Base-by-base conservation (phyloP, 2,113 vertebrate species). In the Ptilonorhynchus violaceus region DNA sequence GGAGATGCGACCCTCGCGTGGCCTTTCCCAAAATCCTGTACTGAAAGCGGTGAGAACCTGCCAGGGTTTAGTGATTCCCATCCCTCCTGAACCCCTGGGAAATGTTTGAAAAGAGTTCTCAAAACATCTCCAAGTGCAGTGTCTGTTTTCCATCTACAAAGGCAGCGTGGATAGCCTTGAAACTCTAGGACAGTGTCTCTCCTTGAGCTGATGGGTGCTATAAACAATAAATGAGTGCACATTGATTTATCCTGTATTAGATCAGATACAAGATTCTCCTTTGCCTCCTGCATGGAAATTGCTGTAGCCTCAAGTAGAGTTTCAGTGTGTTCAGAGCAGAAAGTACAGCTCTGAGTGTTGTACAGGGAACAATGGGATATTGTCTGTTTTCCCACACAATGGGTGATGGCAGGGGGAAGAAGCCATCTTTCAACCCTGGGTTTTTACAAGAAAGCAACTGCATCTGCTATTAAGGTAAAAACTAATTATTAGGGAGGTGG, bases 281-380 rank as follows among this genome's bases (percentile, higher is more conserved):
- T 96, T 93, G 92, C 85, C 91, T 96, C 88, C 92, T 62, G 80
- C 92, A 56, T 96, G 93, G 88, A 94, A 95, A 96, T 96, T 94
- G 79, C 92, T 94, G 88, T n/a, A 77, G 93, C 76, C 56, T 96
- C 85, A 94, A 96, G 90, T 89, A 89, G 88, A 78, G 90, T 80
- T 92, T 21, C 92, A 90, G 68, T 93, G 93, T 68, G 91, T 91
- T 96, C 76, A 86, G 95, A 94, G 93, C 93, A 94, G 93, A 89
- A 81, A 81, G 95, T 96, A 92, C 85, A 96, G 79, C 92, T 92
- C 41, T 0, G 39, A 89, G 92, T 92, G 90, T 89, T 42, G 89
- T 64, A 37, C 31, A 24, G 25, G 44, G 85, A 95, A 96, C 92
- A 95, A 96, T 96, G 19, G n/a, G 62, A 44, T 87, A 92, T 88